Conservation (phyloP, 2,888 invertebrate species). For the Mantis religiosa region DNA sequence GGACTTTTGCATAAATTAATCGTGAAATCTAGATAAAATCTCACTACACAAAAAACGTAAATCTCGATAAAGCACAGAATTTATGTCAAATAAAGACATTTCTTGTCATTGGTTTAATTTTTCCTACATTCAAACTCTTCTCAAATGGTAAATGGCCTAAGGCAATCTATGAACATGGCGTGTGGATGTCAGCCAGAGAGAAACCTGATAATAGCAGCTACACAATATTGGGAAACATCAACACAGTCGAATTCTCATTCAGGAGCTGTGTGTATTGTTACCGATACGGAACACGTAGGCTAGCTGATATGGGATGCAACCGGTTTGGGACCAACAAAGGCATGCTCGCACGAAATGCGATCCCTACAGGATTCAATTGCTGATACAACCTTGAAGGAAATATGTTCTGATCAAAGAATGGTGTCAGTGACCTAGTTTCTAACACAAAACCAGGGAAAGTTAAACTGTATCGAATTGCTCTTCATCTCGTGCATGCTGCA, state of each 20-base stretch:
- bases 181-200: too few relatives aligned
- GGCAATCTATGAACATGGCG: too few relatives aligned
- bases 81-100: too few relatives aligned
- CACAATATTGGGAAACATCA: background rate
- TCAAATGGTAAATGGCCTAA: too few relatives aligned
- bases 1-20: too few relatives aligned
- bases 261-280: background rate
- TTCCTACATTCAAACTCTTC: too few relatives aligned
- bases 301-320: background rate
- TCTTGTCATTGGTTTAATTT: too few relatives aligned
- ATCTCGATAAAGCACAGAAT: too few relatives aligned
- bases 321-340: background rate
- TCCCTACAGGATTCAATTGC: background rate
- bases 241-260: background rate
- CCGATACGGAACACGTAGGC: background rate
- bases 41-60: too few relatives aligned
- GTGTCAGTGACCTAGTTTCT: background rate
- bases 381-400: background rate
- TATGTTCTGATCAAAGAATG: background rate
- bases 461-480: background rate
- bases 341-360: background rate
- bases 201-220: too few relatives aligned
- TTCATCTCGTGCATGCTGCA: background rate
- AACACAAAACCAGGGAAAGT: background rate
- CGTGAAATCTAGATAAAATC: too few relatives aligned